Conservation (phyloP, 2,113 vertebrate species). For the Cnemophilus loriae region DNA sequence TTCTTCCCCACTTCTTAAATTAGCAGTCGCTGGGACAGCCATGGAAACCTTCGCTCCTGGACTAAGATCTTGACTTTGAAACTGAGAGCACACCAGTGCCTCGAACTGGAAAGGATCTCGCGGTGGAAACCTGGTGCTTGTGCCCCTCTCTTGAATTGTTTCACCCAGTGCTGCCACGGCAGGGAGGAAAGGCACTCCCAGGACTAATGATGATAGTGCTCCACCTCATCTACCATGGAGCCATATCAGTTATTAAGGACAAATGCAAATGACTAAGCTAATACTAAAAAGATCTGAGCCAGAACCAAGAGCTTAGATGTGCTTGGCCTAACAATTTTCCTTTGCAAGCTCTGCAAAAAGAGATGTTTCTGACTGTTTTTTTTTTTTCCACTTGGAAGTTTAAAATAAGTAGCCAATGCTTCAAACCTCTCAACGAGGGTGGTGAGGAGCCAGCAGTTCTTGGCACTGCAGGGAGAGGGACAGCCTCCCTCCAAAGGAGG, state of each 20-base stretch:
- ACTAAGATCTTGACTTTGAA: background rate
- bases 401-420: background rate
- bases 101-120: background rate
- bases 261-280: constrained; percentile 48
- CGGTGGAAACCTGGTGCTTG: background rate
- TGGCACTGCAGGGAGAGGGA: background rate
- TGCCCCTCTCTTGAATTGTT: background rate
- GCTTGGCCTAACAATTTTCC: background rate
- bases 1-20: constrained; percentile 40
- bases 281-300: constrained; percentile 50
- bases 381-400: background rate
- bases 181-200: background rate
- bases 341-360: background rate
- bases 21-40: constrained; percentile 1
- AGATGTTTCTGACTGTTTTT: background rate
- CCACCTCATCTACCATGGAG: background rate
- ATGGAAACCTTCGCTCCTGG: background rate
- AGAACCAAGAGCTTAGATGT: constrained; percentile 45
- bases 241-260: constrained; percentile 47
- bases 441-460: background rate
- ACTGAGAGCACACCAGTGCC: background rate
- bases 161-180: background rate
- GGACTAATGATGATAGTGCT: constrained; percentile 31
- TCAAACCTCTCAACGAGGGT: background rate
- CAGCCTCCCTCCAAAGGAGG: background rate